A percentile compares a stretch with the other conserved stretches of the same genome.
Evolutionary conservation across 2,888 invertebrate species (phyloP).

Genomic region (Acanthococcus lagerstroemiae): DNA sequence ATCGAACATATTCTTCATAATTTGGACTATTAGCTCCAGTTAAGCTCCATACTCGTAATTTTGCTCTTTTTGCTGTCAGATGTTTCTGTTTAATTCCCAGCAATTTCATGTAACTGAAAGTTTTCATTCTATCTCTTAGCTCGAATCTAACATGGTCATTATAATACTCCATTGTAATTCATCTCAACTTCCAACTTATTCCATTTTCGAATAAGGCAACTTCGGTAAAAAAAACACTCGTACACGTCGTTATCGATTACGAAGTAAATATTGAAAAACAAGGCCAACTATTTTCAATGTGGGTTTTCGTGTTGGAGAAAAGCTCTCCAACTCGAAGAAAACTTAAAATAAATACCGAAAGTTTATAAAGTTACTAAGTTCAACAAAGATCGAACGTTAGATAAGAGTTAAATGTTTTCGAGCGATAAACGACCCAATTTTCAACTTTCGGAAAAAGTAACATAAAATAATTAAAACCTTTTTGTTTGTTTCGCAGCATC

Average conservation of each 20-base stretch:
- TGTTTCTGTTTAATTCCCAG: no score
- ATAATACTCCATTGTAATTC: no score
- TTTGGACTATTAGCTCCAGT: no score
- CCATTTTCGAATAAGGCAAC: no score
- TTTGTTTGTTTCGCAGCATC: conserved; percentile 13
- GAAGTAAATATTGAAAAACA: neutral
- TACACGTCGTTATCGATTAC: neutral
- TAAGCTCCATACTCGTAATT: no score
- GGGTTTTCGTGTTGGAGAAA: conserved; percentile 21
- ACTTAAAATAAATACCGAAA: conserved; percentile 30
- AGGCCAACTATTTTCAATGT: conserved; percentile 9
- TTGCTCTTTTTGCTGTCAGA: no score
- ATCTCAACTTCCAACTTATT: no score
- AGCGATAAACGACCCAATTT: conserved; percentile 29
- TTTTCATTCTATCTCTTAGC: no score
- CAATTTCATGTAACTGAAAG: no score
- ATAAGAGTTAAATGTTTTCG: conserved; percentile 30
- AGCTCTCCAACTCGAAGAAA: conserved; percentile 11
- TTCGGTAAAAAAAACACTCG: neutral
- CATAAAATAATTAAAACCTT: conserved; percentile 24
- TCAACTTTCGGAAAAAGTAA: conserved; percentile 21
- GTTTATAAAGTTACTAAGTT: conserved; percentile 23
- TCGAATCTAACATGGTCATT: no score
- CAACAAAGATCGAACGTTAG: conserved; percentile 28
- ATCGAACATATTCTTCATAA: no score